phyloP scores from a whole-genome alignment of 2,113 vertebrate species.

The Bos taurus region DNA sequence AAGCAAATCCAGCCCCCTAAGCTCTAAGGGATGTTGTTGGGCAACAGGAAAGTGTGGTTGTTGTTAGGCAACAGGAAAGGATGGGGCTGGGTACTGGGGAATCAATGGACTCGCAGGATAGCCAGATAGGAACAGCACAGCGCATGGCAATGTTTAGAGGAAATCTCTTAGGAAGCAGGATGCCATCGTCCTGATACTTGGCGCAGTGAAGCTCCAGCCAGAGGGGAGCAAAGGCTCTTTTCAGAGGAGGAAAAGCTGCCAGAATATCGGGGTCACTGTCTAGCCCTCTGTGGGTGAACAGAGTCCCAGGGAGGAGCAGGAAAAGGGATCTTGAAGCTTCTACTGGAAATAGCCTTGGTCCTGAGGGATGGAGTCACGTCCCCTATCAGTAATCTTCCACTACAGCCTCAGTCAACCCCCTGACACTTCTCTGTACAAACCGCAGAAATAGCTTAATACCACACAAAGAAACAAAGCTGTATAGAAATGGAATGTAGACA shows the following conservation, averaged over 20 bases:
- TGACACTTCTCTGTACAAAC: not conserved
- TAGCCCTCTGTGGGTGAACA: fast-evolving
- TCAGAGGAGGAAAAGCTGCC: not conserved
- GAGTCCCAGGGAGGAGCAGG: not conserved
- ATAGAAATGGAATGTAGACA: not conserved
- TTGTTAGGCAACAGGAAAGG: not conserved
- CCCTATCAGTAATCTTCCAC: not conserved
- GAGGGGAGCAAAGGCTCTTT: not conserved
- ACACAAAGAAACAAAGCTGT: not conserved
- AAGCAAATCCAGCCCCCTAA: not conserved
- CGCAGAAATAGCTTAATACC: not conserved
- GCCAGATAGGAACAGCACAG: not conserved
- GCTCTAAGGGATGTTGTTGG: not conserved
- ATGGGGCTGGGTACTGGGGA: not conserved
- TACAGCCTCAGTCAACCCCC: not conserved
- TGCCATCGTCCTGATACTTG: not conserved
- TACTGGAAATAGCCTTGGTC: not conserved
- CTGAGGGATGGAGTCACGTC: not conserved
- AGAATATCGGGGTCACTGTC: not conserved
- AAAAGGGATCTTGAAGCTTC: not conserved
- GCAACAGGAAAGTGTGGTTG: not conserved
- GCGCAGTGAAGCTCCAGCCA: not conserved
- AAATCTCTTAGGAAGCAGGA: not conserved
- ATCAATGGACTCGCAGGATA: not conserved
- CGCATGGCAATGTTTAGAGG: not conserved